Percentiles rank a stretch among this genome's conserved stretches.
phyloP scores from a whole-genome alignment of 2,888 invertebrate species.

The Lithosia quadra region DNA sequence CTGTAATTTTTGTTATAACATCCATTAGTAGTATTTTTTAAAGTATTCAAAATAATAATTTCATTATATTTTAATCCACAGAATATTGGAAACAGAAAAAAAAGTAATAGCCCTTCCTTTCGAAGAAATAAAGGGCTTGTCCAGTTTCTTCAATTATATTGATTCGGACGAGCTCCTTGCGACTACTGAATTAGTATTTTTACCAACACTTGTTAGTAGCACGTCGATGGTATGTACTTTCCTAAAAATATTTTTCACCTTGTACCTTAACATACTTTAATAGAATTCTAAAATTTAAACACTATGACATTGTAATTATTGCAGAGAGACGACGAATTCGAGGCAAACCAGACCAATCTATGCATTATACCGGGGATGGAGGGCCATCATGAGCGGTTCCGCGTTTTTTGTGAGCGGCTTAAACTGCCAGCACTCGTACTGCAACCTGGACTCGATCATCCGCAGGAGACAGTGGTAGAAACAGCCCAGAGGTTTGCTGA shows the following conservation, averaged over 20 bases:
- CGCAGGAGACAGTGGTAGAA: slow-evolving; percentile 53
- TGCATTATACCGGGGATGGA: slow-evolving; percentile 69
- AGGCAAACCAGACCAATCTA: slow-evolving; percentile 52
- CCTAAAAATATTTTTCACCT: background rate
- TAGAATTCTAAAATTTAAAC: background rate
- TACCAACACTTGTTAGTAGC: slow-evolving; percentile 55
- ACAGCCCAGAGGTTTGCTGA: slow-evolving; percentile 56
- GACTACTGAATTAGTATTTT: slow-evolving; percentile 61
- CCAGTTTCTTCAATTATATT: slow-evolving; percentile 33
- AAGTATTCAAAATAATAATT: too few relatives aligned
- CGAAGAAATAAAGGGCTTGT: slow-evolving; percentile 16
- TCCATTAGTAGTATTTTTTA: too few relatives aligned
- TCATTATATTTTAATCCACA: too few relatives aligned
- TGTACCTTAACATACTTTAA: background rate
- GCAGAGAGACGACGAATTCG: slow-evolving; percentile 63
- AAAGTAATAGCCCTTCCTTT: background rate
- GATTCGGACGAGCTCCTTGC: slow-evolving; percentile 68
- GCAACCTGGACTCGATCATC: slow-evolving; percentile 60
- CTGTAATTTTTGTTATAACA: too few relatives aligned
- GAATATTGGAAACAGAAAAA: slow-evolving; percentile 12
- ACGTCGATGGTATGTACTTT: slow-evolving; percentile 9
- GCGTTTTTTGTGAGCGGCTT: slow-evolving; percentile 58
- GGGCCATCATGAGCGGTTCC: slow-evolving; percentile 59
- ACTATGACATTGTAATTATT: slow-evolving; percentile 13
- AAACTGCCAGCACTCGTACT: slow-evolving; percentile 63